Evolutionary conservation across 2,113 vertebrate species (phyloP).

Genomic region (Tichodroma muraria): DNA sequence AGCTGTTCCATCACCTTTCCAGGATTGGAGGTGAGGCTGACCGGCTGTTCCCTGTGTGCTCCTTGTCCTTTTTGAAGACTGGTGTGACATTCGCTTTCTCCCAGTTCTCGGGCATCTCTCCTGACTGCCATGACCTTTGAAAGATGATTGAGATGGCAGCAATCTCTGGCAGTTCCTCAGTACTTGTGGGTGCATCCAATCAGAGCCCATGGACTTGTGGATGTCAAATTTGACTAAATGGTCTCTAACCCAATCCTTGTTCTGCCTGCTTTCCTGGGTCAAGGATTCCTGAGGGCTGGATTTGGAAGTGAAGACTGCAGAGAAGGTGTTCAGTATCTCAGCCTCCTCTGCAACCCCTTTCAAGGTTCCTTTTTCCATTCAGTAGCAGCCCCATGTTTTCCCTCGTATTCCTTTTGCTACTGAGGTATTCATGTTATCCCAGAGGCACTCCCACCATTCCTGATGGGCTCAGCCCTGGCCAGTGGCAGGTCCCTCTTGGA

Average conservation of each 20-base stretch:
- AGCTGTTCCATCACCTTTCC: background rate
- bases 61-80: background rate
- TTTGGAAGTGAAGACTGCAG: background rate
- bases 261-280: background rate
- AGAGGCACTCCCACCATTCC: background rate
- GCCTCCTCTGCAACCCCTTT: background rate
- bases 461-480: background rate
- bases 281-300: background rate
- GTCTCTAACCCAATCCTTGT: background rate
- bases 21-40: background rate
- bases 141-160: background rate
- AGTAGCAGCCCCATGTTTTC: background rate
- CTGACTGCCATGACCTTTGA: background rate
- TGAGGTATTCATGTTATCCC: background rate
- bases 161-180: background rate
- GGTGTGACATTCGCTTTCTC: background rate
- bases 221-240: background rate
- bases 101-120: background rate
- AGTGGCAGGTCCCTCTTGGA: background rate
- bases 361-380: background rate
- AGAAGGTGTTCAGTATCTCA: background rate
- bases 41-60: background rate
- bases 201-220: background rate
- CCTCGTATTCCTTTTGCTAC: background rate
- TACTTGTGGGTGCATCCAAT: background rate